Evolutionary conservation across 2,797 vertebrate genomes (phyloP), one percentile per base, ranked within the genome.

Genomic region (Tolypeutes matacus): DNA sequence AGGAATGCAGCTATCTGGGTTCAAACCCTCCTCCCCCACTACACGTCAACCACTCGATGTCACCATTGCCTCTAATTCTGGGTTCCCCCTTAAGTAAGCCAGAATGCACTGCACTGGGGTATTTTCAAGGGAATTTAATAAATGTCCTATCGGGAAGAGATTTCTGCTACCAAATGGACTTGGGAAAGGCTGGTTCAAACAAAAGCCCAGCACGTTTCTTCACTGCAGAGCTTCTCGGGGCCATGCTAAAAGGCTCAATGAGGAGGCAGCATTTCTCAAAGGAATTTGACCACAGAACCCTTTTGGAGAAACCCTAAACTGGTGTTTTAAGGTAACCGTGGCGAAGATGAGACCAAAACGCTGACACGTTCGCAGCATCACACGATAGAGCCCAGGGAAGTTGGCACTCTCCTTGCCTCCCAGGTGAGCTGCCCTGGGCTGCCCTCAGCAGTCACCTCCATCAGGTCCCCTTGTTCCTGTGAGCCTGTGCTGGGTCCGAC

Each of bases 371-470:
- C 7, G 0, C 14, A 36, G 3, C 0, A 31, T 5, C n/a, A 51
- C 13, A 0, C 0, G 0, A 1, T 0, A 18, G 65, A 13, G 7
- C 23, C 29, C 36, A 2, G 10, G 20, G 13, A 25, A 5, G 5
- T 2, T 0, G 18, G 6, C 0, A 2, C 4, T 34, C 14, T 17
- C 36, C 1, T 3, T 0, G 15, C 25, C 0, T 2, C 73, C 36
- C 76, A 7, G 17, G 1, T 0, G 12, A n/a, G 73, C 78, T 23
- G 20, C 73, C 60, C 53, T 2, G 7, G 27, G 8, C 39, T 39
- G 53, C 80, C 1, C 42, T 1, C 34, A 29, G 46, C 29, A 5
- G 3, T 25, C 13, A 0, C 36, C 64, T 3, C 20, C 8, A 2
- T 2, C 12, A 7, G 53, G 53, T 5, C 17, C 17, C 53, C 39